A percentile compares a stretch with the other conserved stretches of the same genome.
Conservation (phyloP, 2,888 invertebrate genomes). For the Leptarthrus brevirostris region DNA sequence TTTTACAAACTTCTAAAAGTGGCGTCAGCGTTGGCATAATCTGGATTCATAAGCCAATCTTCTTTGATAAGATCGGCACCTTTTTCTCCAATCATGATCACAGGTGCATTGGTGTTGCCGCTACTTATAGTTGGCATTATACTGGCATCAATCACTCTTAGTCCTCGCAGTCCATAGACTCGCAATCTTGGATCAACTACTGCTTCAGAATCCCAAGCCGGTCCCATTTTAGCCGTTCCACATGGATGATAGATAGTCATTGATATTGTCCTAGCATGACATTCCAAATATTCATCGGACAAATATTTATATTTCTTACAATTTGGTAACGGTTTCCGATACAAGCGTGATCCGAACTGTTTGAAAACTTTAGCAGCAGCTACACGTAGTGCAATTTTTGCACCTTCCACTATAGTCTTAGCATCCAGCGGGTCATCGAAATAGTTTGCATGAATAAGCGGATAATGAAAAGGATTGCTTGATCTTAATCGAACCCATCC, state of each 20-base stretch:
- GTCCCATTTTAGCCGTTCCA: constrained; percentile 91
- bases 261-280: constrained; percentile 85
- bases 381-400: constrained; percentile 79
- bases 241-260: constrained; percentile 93
- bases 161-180: constrained; percentile 81
- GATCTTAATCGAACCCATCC: constrained; percentile 81
- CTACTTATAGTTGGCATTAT: constrained; percentile 90
- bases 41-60: constrained; percentile 75
- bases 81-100: constrained; percentile 93
- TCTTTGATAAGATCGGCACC: constrained; percentile 87
- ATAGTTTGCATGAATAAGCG: constrained; percentile 92
- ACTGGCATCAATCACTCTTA: constrained; percentile 87
- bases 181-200: constrained; percentile 84
- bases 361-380: constrained; percentile 82
- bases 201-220: constrained; percentile 78
- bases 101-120: constrained; percentile 91
- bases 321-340: constrained; percentile 81
- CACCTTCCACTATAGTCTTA: constrained; percentile 84
- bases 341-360: constrained; percentile 82
- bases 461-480: constrained; percentile 87
- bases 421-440: constrained; percentile 84
- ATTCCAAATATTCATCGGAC: constrained; percentile 87
- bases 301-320: constrained; percentile 79
- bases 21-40: constrained; percentile 58
- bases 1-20: constrained; percentile 26